Evolutionary conservation across 2,888 invertebrate species (phyloP).

Genomic region (Eupithecia subfuscata): DNA sequence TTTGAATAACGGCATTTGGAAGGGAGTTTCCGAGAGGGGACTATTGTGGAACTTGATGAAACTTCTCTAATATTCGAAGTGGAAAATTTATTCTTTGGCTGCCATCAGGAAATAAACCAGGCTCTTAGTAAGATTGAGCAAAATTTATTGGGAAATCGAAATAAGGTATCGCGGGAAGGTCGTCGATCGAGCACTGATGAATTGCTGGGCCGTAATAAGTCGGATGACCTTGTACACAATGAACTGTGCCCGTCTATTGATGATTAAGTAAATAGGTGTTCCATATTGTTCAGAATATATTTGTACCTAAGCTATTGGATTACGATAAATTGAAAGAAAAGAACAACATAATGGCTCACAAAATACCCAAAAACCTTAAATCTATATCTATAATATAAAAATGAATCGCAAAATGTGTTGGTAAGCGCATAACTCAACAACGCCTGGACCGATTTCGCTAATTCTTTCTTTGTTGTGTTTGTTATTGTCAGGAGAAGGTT

Average conservation of each 20-base stretch:
- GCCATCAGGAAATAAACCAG: slow-evolving; percentile 69
- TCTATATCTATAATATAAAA: too few species aligned
- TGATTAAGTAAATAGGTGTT: background rate
- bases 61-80: slow-evolving; percentile 77
- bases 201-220: slow-evolving; percentile 48
- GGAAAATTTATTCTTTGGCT: slow-evolving; percentile 74
- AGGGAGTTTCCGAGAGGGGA: slow-evolving; percentile 68
- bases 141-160: slow-evolving; percentile 69
- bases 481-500: too few species aligned
- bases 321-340: too few species aligned
- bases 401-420: too few species aligned
- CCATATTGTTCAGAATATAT: background rate
- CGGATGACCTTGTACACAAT: slow-evolving; percentile 44
- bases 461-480: too few species aligned
- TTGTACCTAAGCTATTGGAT: background rate
- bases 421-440: too few species aligned
- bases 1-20: slow-evolving; percentile 75
- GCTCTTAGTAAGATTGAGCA: slow-evolving; percentile 66
- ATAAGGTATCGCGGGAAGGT: slow-evolving; percentile 57
- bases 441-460: too few species aligned
- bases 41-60: slow-evolving; percentile 73
- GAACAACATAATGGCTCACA: too few species aligned
- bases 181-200: slow-evolving; percentile 60
- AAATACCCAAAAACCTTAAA: too few species aligned
- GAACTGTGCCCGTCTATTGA: slow-evolving; percentile 38